Evolutionary conservation across 1,140 invertebrate genomes (phyloP), one percentile per base, ranked within the genome.

Genomic region (Bombus fervidus): DNA sequence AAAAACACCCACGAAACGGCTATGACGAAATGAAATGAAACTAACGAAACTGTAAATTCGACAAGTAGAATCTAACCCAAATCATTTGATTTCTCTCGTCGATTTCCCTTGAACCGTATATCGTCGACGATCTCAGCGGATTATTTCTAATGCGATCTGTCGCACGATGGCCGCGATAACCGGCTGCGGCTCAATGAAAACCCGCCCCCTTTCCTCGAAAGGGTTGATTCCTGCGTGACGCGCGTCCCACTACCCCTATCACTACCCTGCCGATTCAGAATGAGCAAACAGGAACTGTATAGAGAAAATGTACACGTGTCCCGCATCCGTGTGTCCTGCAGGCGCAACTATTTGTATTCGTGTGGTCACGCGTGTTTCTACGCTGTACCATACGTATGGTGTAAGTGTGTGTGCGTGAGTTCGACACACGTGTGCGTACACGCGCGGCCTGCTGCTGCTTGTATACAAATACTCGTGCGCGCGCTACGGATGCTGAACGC

Each of bases 401-500:
- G 47, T 53, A 3, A 39, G 10, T 31, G 41, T 39, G 41, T 39
- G 4, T 12, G 59, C 37, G 34, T 25, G 18, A 59, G 18, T 22
- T 37, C 12, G 39, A 15, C 15, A 15, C 43, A 18, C 41, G 62
- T 66, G 62, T 22, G 9, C 59, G 18, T 41, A 41, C 39, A 13
- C 57, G 82, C 47, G 80, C 71, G 81, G 83, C 18, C 15, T n/a
- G n/a, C n/a, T n/a, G n/a, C 22, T 37, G n/a, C 57, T 74, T 86
- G 69, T 80, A n/a, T 75, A 57, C 68, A 79, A 71, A 78, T 57
- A 37, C 13, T 71, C 73, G 72, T 68, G 71, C 66, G 68, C 81
- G 74, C 72, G 69, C 84, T 72, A 83, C 87, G 91, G 92, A 93
- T 92, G 92, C 92, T 92, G 92, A 87, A 76, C 86, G 87, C 85